phyloP scores from a whole-genome alignment of 2,888 invertebrate species.

The Campoletis raptor region DNA sequence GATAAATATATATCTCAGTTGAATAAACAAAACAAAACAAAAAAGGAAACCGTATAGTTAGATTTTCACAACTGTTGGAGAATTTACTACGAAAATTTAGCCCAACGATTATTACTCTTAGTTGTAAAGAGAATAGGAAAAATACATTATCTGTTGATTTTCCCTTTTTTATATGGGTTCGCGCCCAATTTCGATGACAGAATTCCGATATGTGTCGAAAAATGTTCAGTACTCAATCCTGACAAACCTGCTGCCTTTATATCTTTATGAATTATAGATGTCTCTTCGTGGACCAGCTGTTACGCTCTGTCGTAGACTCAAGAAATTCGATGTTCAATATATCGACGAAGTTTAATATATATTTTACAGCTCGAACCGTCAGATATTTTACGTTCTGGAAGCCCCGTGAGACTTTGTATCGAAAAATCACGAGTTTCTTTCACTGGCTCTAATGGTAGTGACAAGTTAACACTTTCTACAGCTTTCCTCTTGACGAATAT shows the following conservation, averaged over 20 bases:
- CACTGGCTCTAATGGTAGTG: neutral
- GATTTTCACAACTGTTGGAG: neutral
- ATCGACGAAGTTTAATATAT: conserved; percentile 48
- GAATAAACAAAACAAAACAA: neutral
- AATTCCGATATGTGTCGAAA: conserved; percentile 27
- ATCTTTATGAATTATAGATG: conserved; percentile 51
- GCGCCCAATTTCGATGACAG: conserved; percentile 33
- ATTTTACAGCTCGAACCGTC: conserved; percentile 28
- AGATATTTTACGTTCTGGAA: conserved; percentile 30
- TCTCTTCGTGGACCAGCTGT: conserved; percentile 49
- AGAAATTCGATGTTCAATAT: conserved; percentile 41
- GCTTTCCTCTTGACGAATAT: neutral
- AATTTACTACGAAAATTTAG: neutral
- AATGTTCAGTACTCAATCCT: conserved; percentile 49
- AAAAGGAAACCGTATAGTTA: neutral
- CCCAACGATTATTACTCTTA: neutral
- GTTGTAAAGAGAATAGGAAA: neutral
- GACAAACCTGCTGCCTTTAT: conserved; percentile 46
- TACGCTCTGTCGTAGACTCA: conserved; percentile 26
- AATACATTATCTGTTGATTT: conserved; percentile 11
- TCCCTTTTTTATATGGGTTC: neutral
- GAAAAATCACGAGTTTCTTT: conserved; percentile 13
- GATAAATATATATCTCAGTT: neutral
- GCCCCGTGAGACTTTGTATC: conserved; percentile 21
- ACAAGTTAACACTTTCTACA: conserved; percentile 14